Conservation (phyloP, 2,113 vertebrate genomes). For the Tamias sibiricus region DNA sequence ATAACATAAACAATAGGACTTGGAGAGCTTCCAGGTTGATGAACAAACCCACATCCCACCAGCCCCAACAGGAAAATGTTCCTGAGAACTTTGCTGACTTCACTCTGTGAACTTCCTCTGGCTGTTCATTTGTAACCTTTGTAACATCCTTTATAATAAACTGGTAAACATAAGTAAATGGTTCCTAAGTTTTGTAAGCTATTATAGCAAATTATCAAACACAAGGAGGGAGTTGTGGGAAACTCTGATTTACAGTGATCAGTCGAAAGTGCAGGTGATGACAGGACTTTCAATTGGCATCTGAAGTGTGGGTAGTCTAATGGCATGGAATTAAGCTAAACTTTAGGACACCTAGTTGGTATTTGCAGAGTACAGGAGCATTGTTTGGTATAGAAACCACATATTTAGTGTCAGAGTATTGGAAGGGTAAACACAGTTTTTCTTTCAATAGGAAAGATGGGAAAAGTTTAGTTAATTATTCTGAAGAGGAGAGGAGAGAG, state of each 20-base stretch:
- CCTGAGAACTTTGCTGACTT: not conserved
- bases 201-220: not conserved
- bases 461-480: not conserved
- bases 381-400: not conserved
- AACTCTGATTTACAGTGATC: not conserved
- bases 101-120: not conserved
- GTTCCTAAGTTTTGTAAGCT: not conserved
- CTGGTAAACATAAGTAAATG: not conserved
- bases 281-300: not conserved
- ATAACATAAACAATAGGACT: not conserved
- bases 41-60: not conserved
- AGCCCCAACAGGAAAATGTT: not conserved
- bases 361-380: not conserved
- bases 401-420: not conserved
- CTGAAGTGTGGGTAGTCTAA: not conserved
- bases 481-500: not conserved
- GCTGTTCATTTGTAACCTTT: not conserved
- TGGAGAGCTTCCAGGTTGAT: not conserved
- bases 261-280: not conserved
- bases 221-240: not conserved
- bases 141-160: not conserved
- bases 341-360: not conserved
- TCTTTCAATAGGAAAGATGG: not conserved
- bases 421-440: not conserved
- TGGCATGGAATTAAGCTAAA: not conserved